Base-by-base conservation (phyloP, 35 echinoderm and acorn worm genomes). In the Patiria miniata region DNA sequence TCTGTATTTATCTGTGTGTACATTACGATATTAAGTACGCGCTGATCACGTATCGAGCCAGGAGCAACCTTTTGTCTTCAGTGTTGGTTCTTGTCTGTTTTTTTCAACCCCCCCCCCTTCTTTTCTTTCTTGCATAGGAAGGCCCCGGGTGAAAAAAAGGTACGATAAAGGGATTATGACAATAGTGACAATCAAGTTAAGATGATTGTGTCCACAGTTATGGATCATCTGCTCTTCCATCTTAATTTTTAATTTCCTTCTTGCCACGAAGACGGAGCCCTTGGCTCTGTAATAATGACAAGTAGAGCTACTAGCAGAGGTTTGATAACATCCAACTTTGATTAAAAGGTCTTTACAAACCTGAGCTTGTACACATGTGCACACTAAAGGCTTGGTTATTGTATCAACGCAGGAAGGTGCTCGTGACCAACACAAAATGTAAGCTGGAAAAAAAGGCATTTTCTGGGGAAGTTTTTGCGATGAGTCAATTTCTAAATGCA, bases 171-270 rank as follows among this genome's bases (percentile, higher is more conserved):
- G 65, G 65, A 73, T 73, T 73, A 73, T 73, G 65, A 73, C 65
- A 73, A 73, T 73, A 73, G 29, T 73, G 65, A 34, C 65, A 73
- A 73, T 73, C 34, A 34, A 73, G 65, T 73, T 73, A 28, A 30
- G 65, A 73, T 73, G 65, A 73, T 73, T 73, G 65, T 73, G 65
- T 73, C 26, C 34, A 73, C 65, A 73, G 65, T 73, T 73, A 73
- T 73, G 65, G 65, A 73, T 73, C 65, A 73, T 73, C 65, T 7
- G 29, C 65, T 73, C 65, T 26, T 73, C 65, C 65, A 30, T 73
- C 65, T 73, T 73, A 73, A 73, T 73, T 73, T 73, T 73, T 73
- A 73, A 73, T 73, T 73, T 73, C 65, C 65, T 73, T 34, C 65
- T 32, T 73, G 34, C 26, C 26, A 30, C 34, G 65, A 23, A 26